phyloP scores from a whole-genome alignment of 2,888 invertebrate species.

The Pterostichus madidus region DNA sequence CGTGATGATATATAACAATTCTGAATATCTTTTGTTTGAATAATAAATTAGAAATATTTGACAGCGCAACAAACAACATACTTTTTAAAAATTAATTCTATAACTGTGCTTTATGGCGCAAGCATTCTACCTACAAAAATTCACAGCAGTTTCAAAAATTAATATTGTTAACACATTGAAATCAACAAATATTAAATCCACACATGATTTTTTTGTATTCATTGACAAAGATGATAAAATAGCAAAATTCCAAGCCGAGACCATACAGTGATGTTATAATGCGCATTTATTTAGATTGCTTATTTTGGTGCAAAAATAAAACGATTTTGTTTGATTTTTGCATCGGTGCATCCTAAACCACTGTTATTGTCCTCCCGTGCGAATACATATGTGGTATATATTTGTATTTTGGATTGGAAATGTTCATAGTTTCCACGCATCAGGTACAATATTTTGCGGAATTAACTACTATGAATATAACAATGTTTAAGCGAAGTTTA shows the following conservation, averaged over 20 bases:
- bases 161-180: neutral
- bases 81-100: no score
- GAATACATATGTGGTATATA: conserved; percentile 6
- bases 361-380: conserved; percentile 1
- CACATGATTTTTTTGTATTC: neutral
- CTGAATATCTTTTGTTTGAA: no score
- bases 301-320: conserved; percentile 28
- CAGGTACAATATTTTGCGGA: no score
- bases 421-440: conserved; percentile 14
- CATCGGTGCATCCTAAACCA: no score
- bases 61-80: no score
- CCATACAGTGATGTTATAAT: conserved; percentile 3
- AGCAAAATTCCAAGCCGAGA: neutral
- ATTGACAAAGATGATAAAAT: conserved; percentile 4
- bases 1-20: no score
- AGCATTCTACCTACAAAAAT: no score
- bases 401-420: conserved; percentile 26
- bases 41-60: no score
- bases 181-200: neutral
- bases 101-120: no score
- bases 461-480: no score
- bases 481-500: no score
- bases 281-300: conserved; percentile 23
- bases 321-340: conserved; percentile 2
- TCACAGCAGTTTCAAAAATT: no score